These are phyloP conservation scores for Lasioglossum lativentre DNA, from an alignment of 2,888 invertebrate species.

Conservation along the genomic window DNA sequence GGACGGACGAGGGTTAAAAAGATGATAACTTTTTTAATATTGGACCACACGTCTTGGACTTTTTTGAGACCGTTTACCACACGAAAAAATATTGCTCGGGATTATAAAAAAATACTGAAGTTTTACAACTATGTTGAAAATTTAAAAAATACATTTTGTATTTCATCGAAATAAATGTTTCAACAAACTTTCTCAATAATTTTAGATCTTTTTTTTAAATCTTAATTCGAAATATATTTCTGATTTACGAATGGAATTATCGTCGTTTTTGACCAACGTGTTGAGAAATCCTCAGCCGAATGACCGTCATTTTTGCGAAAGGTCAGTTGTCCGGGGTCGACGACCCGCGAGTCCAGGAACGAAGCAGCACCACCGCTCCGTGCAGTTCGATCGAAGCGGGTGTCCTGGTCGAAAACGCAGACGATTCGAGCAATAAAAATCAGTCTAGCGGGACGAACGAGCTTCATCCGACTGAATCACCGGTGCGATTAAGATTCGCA, in stretches of 20 bases:
- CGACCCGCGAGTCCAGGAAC: background rate
- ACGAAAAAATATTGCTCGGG: too few relatives aligned
- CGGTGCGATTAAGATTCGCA: constrained; percentile 13
- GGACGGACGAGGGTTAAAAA: too few relatives aligned
- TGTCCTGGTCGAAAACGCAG: constrained; percentile 28
- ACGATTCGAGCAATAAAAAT: constrained; percentile 28
- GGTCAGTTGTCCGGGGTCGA: background rate
- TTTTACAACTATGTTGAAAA: too few relatives aligned
- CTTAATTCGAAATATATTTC: background rate
- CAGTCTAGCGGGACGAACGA: constrained; percentile 27
- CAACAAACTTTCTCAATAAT: too few relatives aligned
- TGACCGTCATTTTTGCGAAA: background rate
- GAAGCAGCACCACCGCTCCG: background rate
- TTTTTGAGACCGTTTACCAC: too few relatives aligned
- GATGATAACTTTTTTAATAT: too few relatives aligned
- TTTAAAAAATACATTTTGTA: too few relatives aligned
- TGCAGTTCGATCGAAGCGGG: background rate
- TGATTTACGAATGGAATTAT: background rate
- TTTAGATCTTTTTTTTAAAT: too few relatives aligned
- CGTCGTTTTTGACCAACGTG: background rate
- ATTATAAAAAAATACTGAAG: too few relatives aligned
- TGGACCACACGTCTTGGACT: too few relatives aligned
- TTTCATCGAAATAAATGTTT: too few relatives aligned
- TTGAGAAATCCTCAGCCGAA: too few relatives aligned
- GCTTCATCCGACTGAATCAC: constrained; percentile 8